A percentile compares a stretch with the other conserved stretches of the same genome.
phyloP scores from a whole-genome alignment of 2,797 vertebrate genomes.

The Anguilla marmorata region DNA sequence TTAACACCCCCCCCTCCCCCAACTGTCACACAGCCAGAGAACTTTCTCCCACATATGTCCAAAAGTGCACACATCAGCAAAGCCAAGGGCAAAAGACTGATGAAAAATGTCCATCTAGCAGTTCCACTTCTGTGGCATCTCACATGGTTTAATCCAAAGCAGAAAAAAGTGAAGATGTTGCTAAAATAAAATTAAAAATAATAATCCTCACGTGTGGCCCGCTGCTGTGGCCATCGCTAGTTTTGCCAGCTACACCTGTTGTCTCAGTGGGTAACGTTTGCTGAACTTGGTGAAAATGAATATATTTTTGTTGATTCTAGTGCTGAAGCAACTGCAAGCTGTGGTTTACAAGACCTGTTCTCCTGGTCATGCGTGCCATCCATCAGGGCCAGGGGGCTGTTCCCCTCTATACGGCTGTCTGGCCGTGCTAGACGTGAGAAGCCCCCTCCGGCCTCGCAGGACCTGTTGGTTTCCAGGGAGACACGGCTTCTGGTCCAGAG shows the following conservation, averaged over 20 bases:
- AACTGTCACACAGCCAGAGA: neutral
- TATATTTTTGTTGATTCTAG: neutral
- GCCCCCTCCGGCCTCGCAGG: conserved; percentile 57
- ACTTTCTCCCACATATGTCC: neutral
- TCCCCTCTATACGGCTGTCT: neutral
- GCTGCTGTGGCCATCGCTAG: neutral
- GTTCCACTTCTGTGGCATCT: neutral
- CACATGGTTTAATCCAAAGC: neutral
- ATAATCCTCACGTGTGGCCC: neutral
- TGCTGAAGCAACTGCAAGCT: neutral
- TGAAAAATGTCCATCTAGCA: conserved; percentile 7
- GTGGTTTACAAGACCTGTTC: neutral
- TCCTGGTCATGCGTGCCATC: too few species aligned
- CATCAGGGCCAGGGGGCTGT: neutral
- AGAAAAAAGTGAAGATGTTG: conserved; percentile 19
- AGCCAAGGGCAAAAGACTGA: neutral
- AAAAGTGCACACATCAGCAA: neutral
- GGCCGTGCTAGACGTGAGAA: neutral
- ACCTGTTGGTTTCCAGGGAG: conserved; percentile 89
- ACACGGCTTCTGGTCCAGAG: conserved; percentile 84
- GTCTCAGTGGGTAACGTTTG: neutral
- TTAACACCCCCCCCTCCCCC: neutral
- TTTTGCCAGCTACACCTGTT: neutral
- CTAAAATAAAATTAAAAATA: neutral
- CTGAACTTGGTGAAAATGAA: neutral